Evolutionary conservation across 2,888 invertebrate species (phyloP).

Genomic region (Folsomia manolachei): DNA sequence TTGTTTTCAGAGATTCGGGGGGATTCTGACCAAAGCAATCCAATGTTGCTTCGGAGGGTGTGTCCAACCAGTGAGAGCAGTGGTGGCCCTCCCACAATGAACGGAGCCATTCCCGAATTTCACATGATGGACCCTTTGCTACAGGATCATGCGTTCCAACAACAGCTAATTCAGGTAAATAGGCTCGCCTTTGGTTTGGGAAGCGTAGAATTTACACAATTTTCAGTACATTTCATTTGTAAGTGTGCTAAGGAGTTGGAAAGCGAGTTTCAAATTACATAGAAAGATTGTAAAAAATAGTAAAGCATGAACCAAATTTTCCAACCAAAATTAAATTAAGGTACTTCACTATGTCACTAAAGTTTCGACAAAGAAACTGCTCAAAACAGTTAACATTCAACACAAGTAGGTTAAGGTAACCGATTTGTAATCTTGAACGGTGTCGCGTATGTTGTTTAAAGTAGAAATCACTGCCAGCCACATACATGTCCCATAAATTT

Average conservation of each 20-base stretch:
- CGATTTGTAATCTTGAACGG: not conserved
- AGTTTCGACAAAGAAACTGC: too few relatives aligned
- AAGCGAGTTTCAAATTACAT: too few relatives aligned
- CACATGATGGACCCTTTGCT: slow-evolving; percentile 57
- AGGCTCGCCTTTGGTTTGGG: too few relatives aligned
- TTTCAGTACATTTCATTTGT: too few relatives aligned
- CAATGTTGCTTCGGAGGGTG: slow-evolving; percentile 36
- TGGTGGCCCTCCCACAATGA: slow-evolving; percentile 42
- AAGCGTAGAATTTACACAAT: too few relatives aligned
- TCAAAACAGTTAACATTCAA: too few relatives aligned
- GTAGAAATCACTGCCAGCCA: not conserved
- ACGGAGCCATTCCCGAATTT: slow-evolving; percentile 45
- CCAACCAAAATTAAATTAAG: too few relatives aligned
- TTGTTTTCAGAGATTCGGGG: slow-evolving; percentile 46
- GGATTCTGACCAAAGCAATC: slow-evolving; percentile 40
- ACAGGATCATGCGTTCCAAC: slow-evolving; percentile 65
- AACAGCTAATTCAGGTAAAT: slow-evolving; percentile 60
- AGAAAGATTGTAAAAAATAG: too few relatives aligned
- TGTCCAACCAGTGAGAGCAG: slow-evolving; percentile 36
- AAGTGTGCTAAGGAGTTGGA: too few relatives aligned
- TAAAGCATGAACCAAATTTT: too few relatives aligned
- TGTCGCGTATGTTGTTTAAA: slow-evolving; percentile 1
- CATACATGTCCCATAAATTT: not conserved
- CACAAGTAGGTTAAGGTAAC: slow-evolving; percentile 6
- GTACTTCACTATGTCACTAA: too few relatives aligned